A percentile compares a stretch with the other conserved stretches of the same genome.
phyloP scores from a whole-genome alignment of 2,888 invertebrate species.

The Drosophila mayaguana region DNA sequence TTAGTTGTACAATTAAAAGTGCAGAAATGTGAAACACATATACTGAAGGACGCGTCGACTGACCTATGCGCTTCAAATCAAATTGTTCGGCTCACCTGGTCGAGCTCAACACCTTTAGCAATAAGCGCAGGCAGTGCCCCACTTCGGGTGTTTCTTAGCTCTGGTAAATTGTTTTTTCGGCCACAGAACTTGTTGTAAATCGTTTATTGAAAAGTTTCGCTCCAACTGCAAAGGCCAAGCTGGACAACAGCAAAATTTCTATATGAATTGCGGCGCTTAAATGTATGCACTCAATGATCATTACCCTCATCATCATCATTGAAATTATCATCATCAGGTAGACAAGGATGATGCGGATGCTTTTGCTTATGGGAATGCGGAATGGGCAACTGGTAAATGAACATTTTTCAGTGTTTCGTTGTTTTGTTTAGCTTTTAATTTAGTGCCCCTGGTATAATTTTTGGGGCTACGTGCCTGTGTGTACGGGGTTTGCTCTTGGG shows the following conservation, averaged over 20 bases:
- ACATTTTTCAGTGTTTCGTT: slow-evolving; percentile 53
- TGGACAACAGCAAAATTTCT: slow-evolving; percentile 46
- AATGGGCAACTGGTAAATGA: slow-evolving; percentile 60
- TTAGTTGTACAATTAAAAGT: slow-evolving; percentile 66
- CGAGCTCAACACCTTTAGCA: slow-evolving; percentile 25
- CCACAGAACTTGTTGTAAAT: slow-evolving; percentile 51
- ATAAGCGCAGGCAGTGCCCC: not conserved
- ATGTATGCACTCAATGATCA: slow-evolving; percentile 49
- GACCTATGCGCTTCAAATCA: slow-evolving; percentile 42
- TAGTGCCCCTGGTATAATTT: slow-evolving; percentile 56
- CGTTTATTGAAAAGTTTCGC: slow-evolving; percentile 77
- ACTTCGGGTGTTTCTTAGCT: slow-evolving; percentile 3
- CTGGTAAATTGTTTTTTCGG: slow-evolving; percentile 65
- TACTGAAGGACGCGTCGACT: slow-evolving; percentile 1
- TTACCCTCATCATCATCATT: slow-evolving; percentile 25
- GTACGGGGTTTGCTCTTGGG: not conserved
- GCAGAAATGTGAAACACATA: slow-evolving; percentile 52
- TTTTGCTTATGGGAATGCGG: slow-evolving; percentile 18
- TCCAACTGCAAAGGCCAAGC: slow-evolving; percentile 32
- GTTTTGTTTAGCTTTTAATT: slow-evolving; percentile 72
- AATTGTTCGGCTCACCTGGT: slow-evolving; percentile 54
- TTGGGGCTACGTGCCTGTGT: slow-evolving; percentile 44
- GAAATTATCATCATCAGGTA: not conserved
- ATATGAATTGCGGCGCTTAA: slow-evolving; percentile 53
- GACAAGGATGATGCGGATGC: not conserved